Conservation (phyloP, 1,140 invertebrate species). For the Drosophila simulans region DNA sequence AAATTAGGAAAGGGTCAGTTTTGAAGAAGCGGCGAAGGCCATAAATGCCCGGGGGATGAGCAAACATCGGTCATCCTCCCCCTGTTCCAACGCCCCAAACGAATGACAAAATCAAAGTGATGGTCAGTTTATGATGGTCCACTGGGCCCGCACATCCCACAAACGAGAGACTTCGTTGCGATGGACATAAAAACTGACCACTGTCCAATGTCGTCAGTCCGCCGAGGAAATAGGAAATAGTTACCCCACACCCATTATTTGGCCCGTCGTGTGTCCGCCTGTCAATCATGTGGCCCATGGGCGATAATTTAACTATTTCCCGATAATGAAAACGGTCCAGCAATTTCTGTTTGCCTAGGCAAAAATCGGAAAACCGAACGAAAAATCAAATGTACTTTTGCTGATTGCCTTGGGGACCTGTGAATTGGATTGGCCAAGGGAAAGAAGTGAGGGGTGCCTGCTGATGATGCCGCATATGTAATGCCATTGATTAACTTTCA, state of each 20-base stretch:
- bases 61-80: slow-evolving; percentile 1
- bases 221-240: slow-evolving; percentile 53
- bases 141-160: slow-evolving; percentile 49
- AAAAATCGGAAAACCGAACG: slow-evolving; percentile 34
- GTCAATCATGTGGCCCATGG: slow-evolving; percentile 56
- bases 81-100: slow-evolving; percentile 20
- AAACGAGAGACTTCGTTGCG: slow-evolving; percentile 25
- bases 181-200: slow-evolving; percentile 76
- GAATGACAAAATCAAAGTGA: slow-evolving; percentile 71
- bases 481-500: slow-evolving; percentile 77
- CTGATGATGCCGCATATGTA: slow-evolving; percentile 55
- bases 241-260: slow-evolving; percentile 10
- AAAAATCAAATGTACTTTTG: slow-evolving; percentile 78
- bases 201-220: neutral
- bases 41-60: slow-evolving; percentile 34
- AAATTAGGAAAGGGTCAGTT: slow-evolving; percentile 78
- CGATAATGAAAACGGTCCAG: slow-evolving; percentile 73
- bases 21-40: slow-evolving; percentile 27
- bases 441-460: slow-evolving; percentile 17
- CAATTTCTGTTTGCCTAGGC: slow-evolving; percentile 31
- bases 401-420: slow-evolving; percentile 76
- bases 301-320: slow-evolving; percentile 76
- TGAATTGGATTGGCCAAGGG: slow-evolving; percentile 44
- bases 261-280: slow-evolving; percentile 51
- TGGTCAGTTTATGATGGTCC: slow-evolving; percentile 78